Evolutionary conservation across 1,140 invertebrate species (phyloP), one percentile per base, ranked within the genome.

Genomic region (Argopecten irradians): DNA sequence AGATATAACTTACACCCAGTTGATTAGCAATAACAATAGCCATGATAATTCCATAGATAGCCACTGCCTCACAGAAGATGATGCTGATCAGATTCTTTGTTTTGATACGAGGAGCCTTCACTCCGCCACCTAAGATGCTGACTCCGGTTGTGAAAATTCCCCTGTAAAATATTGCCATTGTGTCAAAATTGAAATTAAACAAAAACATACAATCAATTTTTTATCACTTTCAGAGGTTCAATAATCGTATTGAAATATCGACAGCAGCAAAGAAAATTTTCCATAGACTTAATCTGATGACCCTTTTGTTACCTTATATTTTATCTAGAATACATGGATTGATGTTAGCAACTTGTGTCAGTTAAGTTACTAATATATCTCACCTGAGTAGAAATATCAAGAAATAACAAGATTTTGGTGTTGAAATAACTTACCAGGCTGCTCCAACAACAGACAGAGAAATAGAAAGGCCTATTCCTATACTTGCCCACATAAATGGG

Each of bases 31-130:
- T 96, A 35, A 99, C 98, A 94, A 99, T 99, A 39, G 99, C 98
- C 93, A 99, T 99, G 94, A 99, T 99, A 34, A 99, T 97, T n/a
- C 99, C 99, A 95, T 99, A 99, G 96, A 99, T 99, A 86, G 99
- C 99, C 0, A 99, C 99, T 93, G 99, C 99, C 96, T 99, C 99
- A 95, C 99, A 99, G 96, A 99, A 99, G 95, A 99, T 99, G 94
- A 99, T 99, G 86, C 98, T 99, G 93, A 99, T 99, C 92, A 99
- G 97, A 96, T 99, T 99, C 96, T 99, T 99, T 84, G 99, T 99
- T 96, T 99, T 98, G 94, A 99, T 99, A 93, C 99, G 96, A 8
- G 99, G 99, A 32, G 99, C 98, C 96, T 99, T 99, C 0, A 99
- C 99, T 95, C 99, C 99, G 91, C 98, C 99, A 87, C 99, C 99